phyloP scores from a whole-genome alignment of 2,113 vertebrate genomes.

The Natator depressus region DNA sequence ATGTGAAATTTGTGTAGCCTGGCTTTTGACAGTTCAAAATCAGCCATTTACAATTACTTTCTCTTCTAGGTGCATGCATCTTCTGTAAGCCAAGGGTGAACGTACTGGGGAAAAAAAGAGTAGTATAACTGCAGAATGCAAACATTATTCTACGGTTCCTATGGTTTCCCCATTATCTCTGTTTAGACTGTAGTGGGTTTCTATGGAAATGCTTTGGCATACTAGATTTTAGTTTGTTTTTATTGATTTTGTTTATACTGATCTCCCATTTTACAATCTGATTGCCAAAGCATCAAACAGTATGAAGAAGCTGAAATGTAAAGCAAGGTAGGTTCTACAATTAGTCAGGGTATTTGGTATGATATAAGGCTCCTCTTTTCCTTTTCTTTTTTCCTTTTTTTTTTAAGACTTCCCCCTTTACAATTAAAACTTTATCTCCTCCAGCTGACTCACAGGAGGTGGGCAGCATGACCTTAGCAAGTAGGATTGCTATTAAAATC shows the following conservation, averaged over 20 bases:
- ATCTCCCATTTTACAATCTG: not conserved
- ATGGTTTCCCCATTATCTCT: not conserved
- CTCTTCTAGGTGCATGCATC: not conserved
- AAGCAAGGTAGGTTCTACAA: not conserved
- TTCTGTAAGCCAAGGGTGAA: not conserved
- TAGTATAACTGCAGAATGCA: not conserved
- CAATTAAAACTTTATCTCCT: slow-evolving; percentile 47
- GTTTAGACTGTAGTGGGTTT: not conserved
- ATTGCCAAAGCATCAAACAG: not conserved
- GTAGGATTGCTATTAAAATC: slow-evolving; percentile 37
- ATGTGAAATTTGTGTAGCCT: not conserved
- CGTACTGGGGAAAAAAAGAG: not conserved
- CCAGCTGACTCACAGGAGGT: slow-evolving; percentile 44
- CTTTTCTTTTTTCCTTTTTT: not conserved
- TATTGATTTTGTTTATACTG: not conserved
- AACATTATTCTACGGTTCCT: not conserved
- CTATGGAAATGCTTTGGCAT: not conserved
- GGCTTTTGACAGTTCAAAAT: not conserved
- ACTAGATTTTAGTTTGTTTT: slow-evolving; percentile 11
- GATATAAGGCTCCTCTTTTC: slow-evolving; percentile 16
- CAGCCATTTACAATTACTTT: not conserved
- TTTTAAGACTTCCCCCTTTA: not conserved
- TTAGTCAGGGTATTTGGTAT: slow-evolving; percentile 1
- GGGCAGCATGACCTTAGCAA: slow-evolving; percentile 47
- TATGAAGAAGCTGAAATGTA: not conserved